phyloP scores from a whole-genome alignment of 1,140 invertebrate genomes.

The Drosophila sulfurigaster region DNA sequence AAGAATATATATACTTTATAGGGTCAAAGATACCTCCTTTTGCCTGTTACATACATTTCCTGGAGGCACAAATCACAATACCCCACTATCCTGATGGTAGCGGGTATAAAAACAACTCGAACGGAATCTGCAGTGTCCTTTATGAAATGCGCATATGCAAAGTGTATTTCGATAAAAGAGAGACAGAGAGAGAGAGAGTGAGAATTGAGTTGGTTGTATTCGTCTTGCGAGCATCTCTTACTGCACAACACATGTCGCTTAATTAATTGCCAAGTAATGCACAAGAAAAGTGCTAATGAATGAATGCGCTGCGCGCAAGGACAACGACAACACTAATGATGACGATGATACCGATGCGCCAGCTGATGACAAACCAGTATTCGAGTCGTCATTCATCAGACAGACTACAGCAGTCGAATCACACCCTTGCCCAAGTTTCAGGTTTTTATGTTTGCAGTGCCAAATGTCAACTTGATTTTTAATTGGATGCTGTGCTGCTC shows the following conservation, averaged over 20 bases:
- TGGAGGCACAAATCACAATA: too few species aligned
- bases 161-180: constrained; percentile 4
- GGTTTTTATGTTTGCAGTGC: constrained; percentile 25
- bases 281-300: constrained; percentile 18
- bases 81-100: too few species aligned
- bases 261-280: constrained; percentile 44
- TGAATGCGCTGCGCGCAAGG: not conserved
- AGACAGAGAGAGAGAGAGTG: not conserved
- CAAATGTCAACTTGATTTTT: constrained; percentile 50
- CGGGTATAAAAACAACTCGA: not conserved
- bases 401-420: not conserved
- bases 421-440: not conserved
- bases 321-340: constrained; percentile 27
- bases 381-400: not conserved
- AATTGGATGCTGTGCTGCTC: constrained; percentile 37
- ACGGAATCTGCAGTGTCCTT: not conserved
- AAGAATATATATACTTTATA: too few species aligned
- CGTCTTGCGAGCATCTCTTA: not conserved
- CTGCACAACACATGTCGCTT: constrained; percentile 17
- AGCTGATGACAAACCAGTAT: constrained; percentile 2
- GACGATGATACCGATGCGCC: constrained; percentile 8
- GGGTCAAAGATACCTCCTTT: too few species aligned
- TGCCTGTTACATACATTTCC: too few species aligned
- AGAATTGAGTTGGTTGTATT: not conserved
- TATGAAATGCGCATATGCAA: constrained; percentile 4